These are phyloP conservation scores for Porites lutea DNA, from an alignment of 64 coral and sea anemone genomes.

Conservation along the genomic window DNA sequence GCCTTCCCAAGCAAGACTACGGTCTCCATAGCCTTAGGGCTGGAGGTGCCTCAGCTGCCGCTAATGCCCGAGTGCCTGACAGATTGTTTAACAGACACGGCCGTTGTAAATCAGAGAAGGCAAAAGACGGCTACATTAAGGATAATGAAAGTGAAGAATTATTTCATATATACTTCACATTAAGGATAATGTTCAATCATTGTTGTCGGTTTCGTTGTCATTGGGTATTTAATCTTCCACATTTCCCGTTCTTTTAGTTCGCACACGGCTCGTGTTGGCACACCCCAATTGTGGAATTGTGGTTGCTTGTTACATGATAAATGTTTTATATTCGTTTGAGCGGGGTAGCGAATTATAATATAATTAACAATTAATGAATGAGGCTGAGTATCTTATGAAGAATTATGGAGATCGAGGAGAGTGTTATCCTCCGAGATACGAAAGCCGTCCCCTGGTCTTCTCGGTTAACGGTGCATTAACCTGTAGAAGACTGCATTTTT, in stretches of 20 bases:
- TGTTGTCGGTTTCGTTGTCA: conserved; percentile 51
- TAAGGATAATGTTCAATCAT: conserved; percentile 44
- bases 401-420: too few species aligned
- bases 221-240: conserved; percentile 56
- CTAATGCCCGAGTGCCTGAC: conserved; percentile 39
- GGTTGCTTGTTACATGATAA: conserved; percentile 19
- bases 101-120: conserved; percentile 41
- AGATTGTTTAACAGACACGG: conserved; percentile 61
- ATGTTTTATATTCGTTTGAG: conserved; percentile 59
- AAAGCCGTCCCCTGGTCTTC: too few species aligned
- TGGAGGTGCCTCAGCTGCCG: conserved; percentile 48
- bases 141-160: too few species aligned
- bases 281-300: conserved; percentile 38
- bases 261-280: neutral
- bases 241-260: conserved; percentile 17
- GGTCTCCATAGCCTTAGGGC: too few species aligned
- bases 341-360: conserved; percentile 65
- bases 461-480: too few species aligned
- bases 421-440: too few species aligned
- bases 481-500: too few species aligned
- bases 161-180: too few species aligned
- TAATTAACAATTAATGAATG: too few species aligned
- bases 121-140: conserved; percentile 72
- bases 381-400: too few species aligned
- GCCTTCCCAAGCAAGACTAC: too few species aligned